These are phyloP conservation scores for Heliocidaris tuberculata DNA, from an alignment of 35 echinoderm and acorn worm species.

Conservation along the genomic window DNA sequence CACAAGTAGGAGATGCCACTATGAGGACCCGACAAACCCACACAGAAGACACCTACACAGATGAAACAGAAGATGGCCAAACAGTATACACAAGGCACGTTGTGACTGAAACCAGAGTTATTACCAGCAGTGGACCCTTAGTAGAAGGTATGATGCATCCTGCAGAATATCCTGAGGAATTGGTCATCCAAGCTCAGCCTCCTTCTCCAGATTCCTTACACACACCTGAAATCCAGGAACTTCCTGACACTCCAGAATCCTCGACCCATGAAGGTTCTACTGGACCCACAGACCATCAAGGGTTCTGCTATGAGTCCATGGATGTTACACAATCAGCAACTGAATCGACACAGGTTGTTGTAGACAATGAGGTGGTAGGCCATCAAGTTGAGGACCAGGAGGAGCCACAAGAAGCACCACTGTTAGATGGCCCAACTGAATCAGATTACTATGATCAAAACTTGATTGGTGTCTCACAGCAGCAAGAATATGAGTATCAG, in stretches of 20 bases:
- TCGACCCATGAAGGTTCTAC: constrained; percentile 25
- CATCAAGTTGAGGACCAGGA: constrained; percentile 21
- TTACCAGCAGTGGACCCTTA: not conserved
- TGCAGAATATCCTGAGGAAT: constrained; percentile 41
- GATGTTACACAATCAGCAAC: not conserved
- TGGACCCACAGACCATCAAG: constrained; percentile 15
- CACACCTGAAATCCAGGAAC: constrained; percentile 92
- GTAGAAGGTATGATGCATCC: not conserved
- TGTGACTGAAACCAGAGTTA: constrained; percentile 47
- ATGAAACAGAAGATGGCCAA: constrained; percentile 22
- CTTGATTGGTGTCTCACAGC: constrained; percentile 52
- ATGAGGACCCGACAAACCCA: constrained; percentile 14
- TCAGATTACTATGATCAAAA: constrained; percentile 89
- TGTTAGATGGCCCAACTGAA: constrained; percentile 91
- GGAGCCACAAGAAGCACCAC: constrained; percentile 38
- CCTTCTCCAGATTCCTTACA: constrained; percentile 55
- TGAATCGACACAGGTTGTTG: constrained; percentile 22
- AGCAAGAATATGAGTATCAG: constrained; percentile 5
- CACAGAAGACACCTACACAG: constrained; percentile 19
- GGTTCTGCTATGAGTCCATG: constrained; percentile 4
- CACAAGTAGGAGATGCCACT: constrained; percentile 30
- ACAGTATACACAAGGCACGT: constrained; percentile 2
- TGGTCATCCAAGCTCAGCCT: constrained; percentile 37
- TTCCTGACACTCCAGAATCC: constrained; percentile 95
- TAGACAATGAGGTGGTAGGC: constrained; percentile 7